A percentile compares a stretch with the other conserved stretches of the same genome.
phyloP scores from a whole-genome alignment of 2,113 vertebrate species.

The Lates calcarifer region DNA sequence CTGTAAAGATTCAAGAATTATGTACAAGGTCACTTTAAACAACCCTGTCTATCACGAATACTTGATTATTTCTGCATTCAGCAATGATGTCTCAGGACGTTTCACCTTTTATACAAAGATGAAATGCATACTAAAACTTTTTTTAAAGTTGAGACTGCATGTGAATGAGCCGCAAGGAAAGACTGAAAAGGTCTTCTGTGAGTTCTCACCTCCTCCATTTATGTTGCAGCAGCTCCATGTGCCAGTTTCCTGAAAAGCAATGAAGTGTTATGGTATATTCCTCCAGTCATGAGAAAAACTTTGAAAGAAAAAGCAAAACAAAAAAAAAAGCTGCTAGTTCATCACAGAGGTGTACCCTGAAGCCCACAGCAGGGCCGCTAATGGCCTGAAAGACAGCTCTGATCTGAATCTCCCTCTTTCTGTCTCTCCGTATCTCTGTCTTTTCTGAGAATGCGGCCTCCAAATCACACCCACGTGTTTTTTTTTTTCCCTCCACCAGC shows the following conservation, averaged over 20 bases:
- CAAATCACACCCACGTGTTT: neutral
- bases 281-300: constrained; percentile 37
- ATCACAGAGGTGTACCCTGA: constrained; percentile 40
- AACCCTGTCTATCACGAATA: neutral
- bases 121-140: neutral
- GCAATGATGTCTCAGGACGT: neutral
- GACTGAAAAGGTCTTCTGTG: constrained; percentile 28
- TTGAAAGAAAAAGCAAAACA: neutral
- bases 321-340: constrained; percentile 47
- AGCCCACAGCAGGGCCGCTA: constrained; percentile 57
- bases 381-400: constrained; percentile 63
- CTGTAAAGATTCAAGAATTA: neutral
- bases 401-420: constrained; percentile 53
- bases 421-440: constrained; percentile 35
- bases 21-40: neutral
- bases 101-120: neutral
- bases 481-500: neutral
- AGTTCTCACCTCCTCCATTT: constrained; percentile 51
- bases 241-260: constrained; percentile 50
- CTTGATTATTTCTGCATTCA: neutral
- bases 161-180: constrained; percentile 22
- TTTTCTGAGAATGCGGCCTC: constrained; percentile 4
- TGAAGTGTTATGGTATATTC: constrained; percentile 54
- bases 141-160: neutral
- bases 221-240: constrained; percentile 44